phyloP scores from a whole-genome alignment of 1,140 invertebrate genomes.

The Drosophila erecta region DNA sequence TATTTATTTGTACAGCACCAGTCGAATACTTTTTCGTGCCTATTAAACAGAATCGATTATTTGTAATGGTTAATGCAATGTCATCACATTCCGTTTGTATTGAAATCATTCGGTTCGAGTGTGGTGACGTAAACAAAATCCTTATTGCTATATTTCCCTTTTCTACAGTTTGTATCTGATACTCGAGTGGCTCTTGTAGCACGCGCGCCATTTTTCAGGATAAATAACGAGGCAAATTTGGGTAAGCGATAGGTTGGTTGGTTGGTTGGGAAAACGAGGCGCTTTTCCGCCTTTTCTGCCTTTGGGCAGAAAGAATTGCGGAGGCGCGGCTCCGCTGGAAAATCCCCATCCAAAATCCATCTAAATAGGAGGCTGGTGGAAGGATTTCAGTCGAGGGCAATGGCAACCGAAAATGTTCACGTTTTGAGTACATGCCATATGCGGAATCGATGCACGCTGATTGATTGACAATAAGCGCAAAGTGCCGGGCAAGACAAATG shows the following conservation, averaged over 20 bases:
- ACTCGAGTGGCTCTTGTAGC: slow-evolving; percentile 62
- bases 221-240: slow-evolving; percentile 71
- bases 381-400: slow-evolving; percentile 23
- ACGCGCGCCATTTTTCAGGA: slow-evolving; percentile 65
- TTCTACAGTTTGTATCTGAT: slow-evolving; percentile 34
- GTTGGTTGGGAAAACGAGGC: background rate
- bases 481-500: slow-evolving; percentile 59
- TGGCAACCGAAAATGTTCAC: slow-evolving; percentile 11
- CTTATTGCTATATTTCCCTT: slow-evolving; percentile 39
- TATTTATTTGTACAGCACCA: too few relatives aligned
- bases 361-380: slow-evolving; percentile 39
- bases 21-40: background rate
- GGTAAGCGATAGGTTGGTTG: slow-evolving; percentile 29
- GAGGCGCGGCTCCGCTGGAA: slow-evolving; percentile 9
- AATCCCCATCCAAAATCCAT: slow-evolving; percentile 27
- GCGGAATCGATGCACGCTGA: slow-evolving; percentile 47
- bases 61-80: slow-evolving; percentile 1
- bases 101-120: background rate
- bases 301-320: slow-evolving; percentile 20
- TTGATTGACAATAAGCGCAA: slow-evolving; percentile 74
- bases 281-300: slow-evolving; percentile 26
- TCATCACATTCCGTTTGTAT: background rate
- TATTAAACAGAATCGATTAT: background rate
- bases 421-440: slow-evolving; percentile 9
- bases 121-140: slow-evolving; percentile 19